Conservation (phyloP, 1,140 invertebrate genomes). For the Phymorhynchus buccinoides region DNA sequence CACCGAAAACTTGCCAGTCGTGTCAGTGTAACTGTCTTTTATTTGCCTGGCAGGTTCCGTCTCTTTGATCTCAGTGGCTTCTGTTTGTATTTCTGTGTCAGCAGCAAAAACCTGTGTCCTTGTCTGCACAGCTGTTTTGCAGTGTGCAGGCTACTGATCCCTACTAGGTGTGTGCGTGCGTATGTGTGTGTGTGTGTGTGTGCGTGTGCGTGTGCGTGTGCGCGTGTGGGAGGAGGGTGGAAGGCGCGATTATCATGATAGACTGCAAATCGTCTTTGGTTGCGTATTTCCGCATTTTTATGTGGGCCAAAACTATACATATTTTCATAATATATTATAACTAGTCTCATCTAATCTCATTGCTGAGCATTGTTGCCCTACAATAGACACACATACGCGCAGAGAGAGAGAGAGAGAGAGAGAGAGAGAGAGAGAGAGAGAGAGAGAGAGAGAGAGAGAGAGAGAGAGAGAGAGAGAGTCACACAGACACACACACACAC, state of each 20-base stretch:
- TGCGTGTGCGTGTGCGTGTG: neutral
- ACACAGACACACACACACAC: neutral
- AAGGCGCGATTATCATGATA: no score
- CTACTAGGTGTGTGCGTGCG: neutral
- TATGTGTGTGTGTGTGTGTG: constrained; percentile 14
- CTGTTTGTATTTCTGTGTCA: constrained; percentile 14
- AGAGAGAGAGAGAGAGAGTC: neutral
- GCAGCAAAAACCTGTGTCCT: neutral
- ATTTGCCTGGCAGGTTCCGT: neutral
- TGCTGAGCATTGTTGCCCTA: no score
- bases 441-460: neutral
- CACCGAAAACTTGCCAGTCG: neutral
- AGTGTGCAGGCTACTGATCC: neutral
- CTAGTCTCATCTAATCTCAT: no score
- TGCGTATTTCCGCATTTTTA: no score
- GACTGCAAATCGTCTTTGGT: no score
- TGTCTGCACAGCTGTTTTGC: neutral
- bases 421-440: no score
- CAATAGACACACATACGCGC: no score
- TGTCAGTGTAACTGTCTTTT: neutral
- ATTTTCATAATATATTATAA: no score
- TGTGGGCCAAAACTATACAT: no score
- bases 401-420: no score
- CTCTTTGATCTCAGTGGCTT: neutral
- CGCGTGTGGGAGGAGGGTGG: neutral